Evolutionary conservation across 2,888 invertebrate species (phyloP).

Genomic region (Lamproptera curius): DNA sequence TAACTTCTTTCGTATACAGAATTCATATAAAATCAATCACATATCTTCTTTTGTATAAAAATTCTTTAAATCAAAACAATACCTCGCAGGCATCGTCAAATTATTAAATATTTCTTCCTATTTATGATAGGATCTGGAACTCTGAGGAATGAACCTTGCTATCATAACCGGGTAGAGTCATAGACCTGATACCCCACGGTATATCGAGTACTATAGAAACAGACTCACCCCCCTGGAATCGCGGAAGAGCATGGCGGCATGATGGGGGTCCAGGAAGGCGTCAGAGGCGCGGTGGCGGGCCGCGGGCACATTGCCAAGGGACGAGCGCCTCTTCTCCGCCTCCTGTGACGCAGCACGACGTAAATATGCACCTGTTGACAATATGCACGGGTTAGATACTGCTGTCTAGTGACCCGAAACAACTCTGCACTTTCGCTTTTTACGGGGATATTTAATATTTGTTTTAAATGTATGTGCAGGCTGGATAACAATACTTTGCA

Average conservation of each 20-base stretch:
- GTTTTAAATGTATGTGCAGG: not conserved
- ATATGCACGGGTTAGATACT: conserved; percentile 23
- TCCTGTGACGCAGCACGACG: conserved; percentile 87
- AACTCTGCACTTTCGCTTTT: not conserved
- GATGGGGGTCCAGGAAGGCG: conserved; percentile 90
- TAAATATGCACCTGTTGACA: conserved; percentile 83
- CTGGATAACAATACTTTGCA: no score
- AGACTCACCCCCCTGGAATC: conserved; percentile 96
- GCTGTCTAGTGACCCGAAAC: not conserved
- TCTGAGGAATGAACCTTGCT: no score
- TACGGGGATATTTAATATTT: not conserved
- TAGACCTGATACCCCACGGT: no score
- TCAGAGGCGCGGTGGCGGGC: conserved; percentile 83
- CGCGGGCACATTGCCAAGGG: conserved; percentile 80
- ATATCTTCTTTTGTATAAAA: no score
- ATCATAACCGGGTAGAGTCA: no score
- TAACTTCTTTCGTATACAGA: no score
- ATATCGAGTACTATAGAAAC: no score
- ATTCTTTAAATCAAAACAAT: no score
- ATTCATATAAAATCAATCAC: no score
- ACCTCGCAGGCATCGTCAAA: no score
- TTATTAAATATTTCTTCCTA: no score
- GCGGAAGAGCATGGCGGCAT: conserved; percentile 93
- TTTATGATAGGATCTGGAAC: no score
- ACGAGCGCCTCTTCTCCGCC: conserved; percentile 87